Evolutionary conservation across 2,888 invertebrate species (phyloP).

Genomic region (Melanostoma scalare): DNA sequence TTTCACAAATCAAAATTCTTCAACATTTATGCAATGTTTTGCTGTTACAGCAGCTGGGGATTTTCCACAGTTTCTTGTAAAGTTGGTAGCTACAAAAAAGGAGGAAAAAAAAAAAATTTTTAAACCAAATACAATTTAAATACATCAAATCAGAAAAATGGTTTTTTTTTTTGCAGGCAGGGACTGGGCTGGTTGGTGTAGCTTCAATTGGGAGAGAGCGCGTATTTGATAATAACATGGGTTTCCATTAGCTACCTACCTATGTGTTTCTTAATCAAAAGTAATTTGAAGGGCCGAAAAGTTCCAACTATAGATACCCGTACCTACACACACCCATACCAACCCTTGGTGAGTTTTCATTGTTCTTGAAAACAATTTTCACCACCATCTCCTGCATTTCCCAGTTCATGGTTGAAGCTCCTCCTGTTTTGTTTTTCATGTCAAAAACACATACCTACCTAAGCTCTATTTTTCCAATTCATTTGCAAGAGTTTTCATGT

Average conservation of each 20-base stretch:
- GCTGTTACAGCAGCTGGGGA: slow-evolving; percentile 48
- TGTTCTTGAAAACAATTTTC: no score
- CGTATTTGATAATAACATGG: slow-evolving; percentile 5
- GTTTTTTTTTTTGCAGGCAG: slow-evolving; percentile 39
- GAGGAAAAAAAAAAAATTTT: slow-evolving; percentile 5
- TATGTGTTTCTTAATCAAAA: no score
- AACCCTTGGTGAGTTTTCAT: no score
- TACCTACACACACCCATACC: no score
- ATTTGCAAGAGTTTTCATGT: background rate
- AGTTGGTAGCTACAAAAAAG: slow-evolving; percentile 3
- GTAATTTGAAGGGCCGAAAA: no score
- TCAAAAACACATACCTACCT: no score
- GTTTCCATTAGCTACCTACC: no score
- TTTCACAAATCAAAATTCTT: slow-evolving; percentile 70
- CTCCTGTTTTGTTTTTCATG: no score
- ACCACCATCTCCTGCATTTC: no score
- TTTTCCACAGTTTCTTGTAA: slow-evolving; percentile 64
- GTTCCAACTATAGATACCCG: no score
- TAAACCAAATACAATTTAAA: slow-evolving; percentile 64
- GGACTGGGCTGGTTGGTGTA: slow-evolving; percentile 11
- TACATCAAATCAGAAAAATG: slow-evolving; percentile 58
- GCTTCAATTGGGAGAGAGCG: background rate
- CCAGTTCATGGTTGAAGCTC: no score
- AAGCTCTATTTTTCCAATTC: no score
- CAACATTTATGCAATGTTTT: slow-evolving; percentile 58